Evolutionary conservation across 2,888 invertebrate genomes (phyloP), one percentile per base, ranked within the genome.

Genomic region (Megalurothrips usitatus): DNA sequence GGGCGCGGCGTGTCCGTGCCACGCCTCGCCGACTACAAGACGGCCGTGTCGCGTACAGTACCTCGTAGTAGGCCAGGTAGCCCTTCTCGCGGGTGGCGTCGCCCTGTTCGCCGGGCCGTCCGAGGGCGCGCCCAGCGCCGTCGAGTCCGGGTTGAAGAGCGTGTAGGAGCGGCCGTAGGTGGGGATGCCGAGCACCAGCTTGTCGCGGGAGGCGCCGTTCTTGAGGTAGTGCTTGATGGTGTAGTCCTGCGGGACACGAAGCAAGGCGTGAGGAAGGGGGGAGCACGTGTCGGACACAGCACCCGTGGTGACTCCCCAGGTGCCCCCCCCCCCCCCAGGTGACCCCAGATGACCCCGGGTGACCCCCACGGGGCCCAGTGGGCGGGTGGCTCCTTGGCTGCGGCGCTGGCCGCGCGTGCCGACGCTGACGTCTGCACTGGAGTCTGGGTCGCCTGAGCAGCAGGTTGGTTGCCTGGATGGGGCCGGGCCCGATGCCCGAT

Each of bases 71-170:
- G 43, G 97, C 95, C 84, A 97, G 88, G 86, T 96, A 97, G 82
- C 97, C 97, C 84, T 96, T 96, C 87, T 97, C 97, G 84, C 95
- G 90, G 0, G 97, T 97, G 1, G 95, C 95, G 82, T 95, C 95
- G 8, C 97, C 97, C 87, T 96, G 94, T 81, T 93, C 94, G 0
- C 97, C 97, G 0, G 97, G 0, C 96, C 96, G 85, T 96, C 96
- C 0, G 96, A 93, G 0, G 96, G 95, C 0, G 96, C 91, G 0
- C 96, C 96, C n/a, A 96, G 90, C 82, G 94, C 94, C 4, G 92
- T 92, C 0, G 94, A 94, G 48, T 95, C 95, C 79, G 93, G 92
- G 87, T 96, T 96, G 86, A 94, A 93, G 81, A 97, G 89, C 0
- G 96, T 96, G 87, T 95, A 97, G 0, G 96, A 95, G 79, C 97